phyloP scores from a whole-genome alignment of 2,113 vertebrate genomes.

The Albula goreensis region DNA sequence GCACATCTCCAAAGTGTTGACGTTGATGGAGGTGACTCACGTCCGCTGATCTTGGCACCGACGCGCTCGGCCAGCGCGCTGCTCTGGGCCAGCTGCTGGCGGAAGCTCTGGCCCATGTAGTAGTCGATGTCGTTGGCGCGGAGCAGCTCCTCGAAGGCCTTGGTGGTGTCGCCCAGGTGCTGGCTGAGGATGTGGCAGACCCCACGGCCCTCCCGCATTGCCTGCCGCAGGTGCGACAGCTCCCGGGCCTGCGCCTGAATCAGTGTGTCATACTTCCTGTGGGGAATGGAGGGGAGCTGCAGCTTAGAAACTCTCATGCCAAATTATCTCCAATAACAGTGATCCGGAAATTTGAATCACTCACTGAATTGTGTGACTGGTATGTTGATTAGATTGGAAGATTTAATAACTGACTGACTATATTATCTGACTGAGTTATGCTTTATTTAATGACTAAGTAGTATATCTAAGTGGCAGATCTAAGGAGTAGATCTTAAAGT shows the following conservation, averaged over 20 bases:
- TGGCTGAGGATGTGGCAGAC: constrained; percentile 84
- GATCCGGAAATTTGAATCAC: too few species aligned
- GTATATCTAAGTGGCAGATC: too few species aligned
- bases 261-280: constrained; percentile 86
- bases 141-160: constrained; percentile 91
- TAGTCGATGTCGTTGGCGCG: constrained; percentile 89
- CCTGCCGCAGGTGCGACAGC: constrained; percentile 90
- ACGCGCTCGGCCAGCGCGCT: constrained; percentile 80
- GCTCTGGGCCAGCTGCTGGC: constrained; percentile 85
- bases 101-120: constrained; percentile 91
- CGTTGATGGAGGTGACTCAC: constrained; percentile 65
- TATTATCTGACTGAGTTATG: too few species aligned
- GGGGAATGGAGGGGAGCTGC: background rate
- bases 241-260: constrained; percentile 95
- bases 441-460: too few species aligned
- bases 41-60: constrained; percentile 79
- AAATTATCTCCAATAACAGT: too few species aligned
- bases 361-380: too few species aligned
- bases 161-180: constrained; percentile 81
- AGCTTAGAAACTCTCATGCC: too few species aligned
- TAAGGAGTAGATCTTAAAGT: too few species aligned
- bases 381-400: too few species aligned
- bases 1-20: background rate
- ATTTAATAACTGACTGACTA: too few species aligned
- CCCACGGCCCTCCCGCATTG: constrained; percentile 81